Conservation (phyloP, 53 echinoderm and acorn worm species). For the Zoroaster sp. region DNA sequence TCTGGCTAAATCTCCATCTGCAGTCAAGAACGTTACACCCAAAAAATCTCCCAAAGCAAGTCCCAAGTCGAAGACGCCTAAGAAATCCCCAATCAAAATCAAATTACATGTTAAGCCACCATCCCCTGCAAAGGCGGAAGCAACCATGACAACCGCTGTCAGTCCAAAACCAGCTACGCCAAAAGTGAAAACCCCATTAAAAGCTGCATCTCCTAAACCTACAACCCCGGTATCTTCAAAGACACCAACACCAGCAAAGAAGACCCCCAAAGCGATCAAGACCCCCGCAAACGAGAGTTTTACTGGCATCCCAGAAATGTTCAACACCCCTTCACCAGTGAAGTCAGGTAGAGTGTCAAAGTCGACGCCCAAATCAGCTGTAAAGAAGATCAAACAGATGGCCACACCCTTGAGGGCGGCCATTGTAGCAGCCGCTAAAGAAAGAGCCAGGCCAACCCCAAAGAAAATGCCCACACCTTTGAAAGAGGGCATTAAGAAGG, state of each 20-base stretch:
- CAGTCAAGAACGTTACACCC: neutral
- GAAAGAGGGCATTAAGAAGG: constrained; percentile 73
- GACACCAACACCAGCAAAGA: neutral
- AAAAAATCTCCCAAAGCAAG: neutral
- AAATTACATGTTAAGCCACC: constrained; percentile 17
- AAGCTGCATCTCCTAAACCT: constrained; percentile 15
- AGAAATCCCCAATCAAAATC: constrained; percentile 43
- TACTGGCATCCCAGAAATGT: constrained; percentile 87
- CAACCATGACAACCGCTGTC: neutral
- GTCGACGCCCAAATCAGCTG: constrained; percentile 69
- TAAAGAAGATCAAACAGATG: constrained; percentile 35
- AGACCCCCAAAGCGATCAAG: constrained; percentile 44
- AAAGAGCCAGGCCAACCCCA: constrained; percentile 26
- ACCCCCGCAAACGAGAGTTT: constrained; percentile 77
- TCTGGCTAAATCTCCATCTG: constrained; percentile 42
- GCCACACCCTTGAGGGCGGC: constrained; percentile 60
- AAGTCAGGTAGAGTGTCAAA: constrained; percentile 70
- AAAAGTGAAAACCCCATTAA: constrained; percentile 3
- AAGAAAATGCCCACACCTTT: constrained; percentile 67
- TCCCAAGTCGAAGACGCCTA: constrained; percentile 39
- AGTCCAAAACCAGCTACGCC: constrained; percentile 22
- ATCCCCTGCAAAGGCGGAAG: constrained; percentile 25
- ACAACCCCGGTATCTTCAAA: neutral
- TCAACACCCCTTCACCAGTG: constrained; percentile 81
- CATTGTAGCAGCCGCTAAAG: constrained; percentile 46